Evolutionary conservation across 1,140 invertebrate species (phyloP).

Genomic region (Heliconius melpomene): DNA sequence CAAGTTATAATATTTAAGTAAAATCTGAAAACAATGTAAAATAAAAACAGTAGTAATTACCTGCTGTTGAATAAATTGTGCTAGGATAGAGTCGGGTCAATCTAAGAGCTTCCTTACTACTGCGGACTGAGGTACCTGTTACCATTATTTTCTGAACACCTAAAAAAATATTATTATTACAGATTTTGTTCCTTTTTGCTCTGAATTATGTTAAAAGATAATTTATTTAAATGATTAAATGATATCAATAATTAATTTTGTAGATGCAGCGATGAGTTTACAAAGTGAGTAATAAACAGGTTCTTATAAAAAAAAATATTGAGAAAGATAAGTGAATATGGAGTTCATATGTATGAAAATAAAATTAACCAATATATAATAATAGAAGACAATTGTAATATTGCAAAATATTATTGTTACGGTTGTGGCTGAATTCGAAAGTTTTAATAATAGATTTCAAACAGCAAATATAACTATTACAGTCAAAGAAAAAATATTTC

Average conservation of each 20-base stretch:
- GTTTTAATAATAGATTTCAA: not conserved
- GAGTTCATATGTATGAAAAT: too few species aligned
- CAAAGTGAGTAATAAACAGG: too few species aligned
- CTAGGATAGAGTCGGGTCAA: conserved; percentile 94
- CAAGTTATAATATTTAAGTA: not conserved
- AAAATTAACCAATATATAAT: too few species aligned
- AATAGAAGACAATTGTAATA: not conserved
- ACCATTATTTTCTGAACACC: conserved; percentile 98
- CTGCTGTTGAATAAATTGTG: conserved; percentile 95
- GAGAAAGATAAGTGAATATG: too few species aligned
- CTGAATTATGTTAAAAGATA: too few species aligned
- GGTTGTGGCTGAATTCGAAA: not conserved
- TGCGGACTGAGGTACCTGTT: conserved; percentile 92
- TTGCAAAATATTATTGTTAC: not conserved
- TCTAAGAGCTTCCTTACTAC: conserved; percentile 94
- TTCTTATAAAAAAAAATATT: too few species aligned
- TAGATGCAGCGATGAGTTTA: too few species aligned
- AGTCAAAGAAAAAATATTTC: not conserved
- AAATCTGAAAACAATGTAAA: not conserved
- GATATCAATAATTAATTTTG: too few species aligned
- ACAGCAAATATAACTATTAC: not conserved
- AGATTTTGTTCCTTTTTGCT: not conserved
- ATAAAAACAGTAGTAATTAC: conserved; percentile 72
- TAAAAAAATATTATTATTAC: conserved; percentile 53
- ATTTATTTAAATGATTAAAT: too few species aligned